Base-by-base conservation (phyloP, 2,797 vertebrate species). In the Gambelia wislizenii region DNA sequence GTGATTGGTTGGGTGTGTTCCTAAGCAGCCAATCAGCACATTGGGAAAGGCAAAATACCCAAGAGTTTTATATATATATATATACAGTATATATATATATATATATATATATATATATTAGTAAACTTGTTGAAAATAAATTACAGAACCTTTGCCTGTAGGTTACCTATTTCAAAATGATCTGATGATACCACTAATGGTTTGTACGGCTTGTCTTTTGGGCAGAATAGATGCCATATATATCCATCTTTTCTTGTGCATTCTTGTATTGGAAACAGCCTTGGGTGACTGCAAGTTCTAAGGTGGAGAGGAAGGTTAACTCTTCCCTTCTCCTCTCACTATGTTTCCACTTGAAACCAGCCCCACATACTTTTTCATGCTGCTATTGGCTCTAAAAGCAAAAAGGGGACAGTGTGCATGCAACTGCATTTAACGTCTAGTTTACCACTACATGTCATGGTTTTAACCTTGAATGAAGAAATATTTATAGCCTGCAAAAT, bases 111-210 rank as follows among this genome's bases (percentile, higher is more conserved):
- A n/a, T n/a, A n/a, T n/a, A n/a, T n/a, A n/a, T 90, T 91, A 33
- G 36, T 91, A 0, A 36, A 1, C 1, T 0, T 83, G 25, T 67
- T 78, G n/a, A 6, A 64, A 84, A 0, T 87, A 84, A 85, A 12
- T 83, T 39, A 33, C n/a, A 87, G 4, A 83, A 85, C 39, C 12
- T 52, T 47, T 76, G 30, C 22, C 27, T 91, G 67, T 84, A 33
- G 16, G 2, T 87, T 70, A 64, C 33, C 52, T 27, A 1, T 47
- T 85, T 81, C 25, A 76, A 85, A 64, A 59, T 54, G 70, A 3
- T 83, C 52, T 80, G 42, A 16, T 70, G 82, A 61, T 87, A 81
- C 22, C 78, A 69, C 1, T n/a, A 72, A 18, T 39, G 20, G 47
- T 59, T 89, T 33, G 77, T 49, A 84, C 64, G 69, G 22, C 1